Conservation (phyloP, 2,113 vertebrate species). For the Nothobranchius kuhntae region DNA sequence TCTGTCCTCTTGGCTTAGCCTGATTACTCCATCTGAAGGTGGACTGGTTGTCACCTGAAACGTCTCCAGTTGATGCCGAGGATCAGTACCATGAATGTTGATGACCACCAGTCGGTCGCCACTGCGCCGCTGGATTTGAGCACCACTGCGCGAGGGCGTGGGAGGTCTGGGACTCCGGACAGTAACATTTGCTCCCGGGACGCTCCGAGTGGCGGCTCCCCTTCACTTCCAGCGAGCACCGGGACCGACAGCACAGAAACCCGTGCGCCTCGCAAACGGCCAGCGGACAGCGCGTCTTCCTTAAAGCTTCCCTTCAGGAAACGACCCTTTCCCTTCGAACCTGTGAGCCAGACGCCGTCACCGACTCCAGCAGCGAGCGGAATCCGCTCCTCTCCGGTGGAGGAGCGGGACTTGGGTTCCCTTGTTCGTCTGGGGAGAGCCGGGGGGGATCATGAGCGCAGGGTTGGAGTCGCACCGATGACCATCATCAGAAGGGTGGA, state of each 20-base stretch:
- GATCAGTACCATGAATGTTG: constrained; percentile 76
- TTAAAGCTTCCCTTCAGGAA: constrained; percentile 77
- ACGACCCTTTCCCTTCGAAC: constrained; percentile 60
- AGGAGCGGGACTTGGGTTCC: neutral
- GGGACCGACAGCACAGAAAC: constrained; percentile 17
- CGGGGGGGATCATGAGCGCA: neutral
- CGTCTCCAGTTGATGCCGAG: constrained; percentile 57
- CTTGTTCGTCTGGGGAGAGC: neutral
- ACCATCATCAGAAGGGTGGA: constrained; percentile 9
- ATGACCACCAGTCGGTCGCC: constrained; percentile 59
- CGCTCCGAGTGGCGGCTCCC: constrained; percentile 29
- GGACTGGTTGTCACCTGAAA: constrained; percentile 29
- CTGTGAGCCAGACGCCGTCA: constrained; percentile 31
- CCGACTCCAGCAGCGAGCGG: neutral
- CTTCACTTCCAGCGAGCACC: constrained; percentile 30
- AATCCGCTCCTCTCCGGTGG: neutral
- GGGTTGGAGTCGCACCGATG: neutral
- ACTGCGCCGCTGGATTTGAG: constrained; percentile 77
- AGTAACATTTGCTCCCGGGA: constrained; percentile 25
- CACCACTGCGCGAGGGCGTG: constrained; percentile 59
- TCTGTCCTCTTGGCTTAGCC: constrained; percentile 22
- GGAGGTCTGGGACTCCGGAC: constrained; percentile 35
- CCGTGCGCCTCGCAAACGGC: constrained; percentile 27
- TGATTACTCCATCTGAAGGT: constrained; percentile 21
- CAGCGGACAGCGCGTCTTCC: constrained; percentile 30